Base-by-base conservation (phyloP, 2,797 vertebrate species). In the Vireo griseus region DNA sequence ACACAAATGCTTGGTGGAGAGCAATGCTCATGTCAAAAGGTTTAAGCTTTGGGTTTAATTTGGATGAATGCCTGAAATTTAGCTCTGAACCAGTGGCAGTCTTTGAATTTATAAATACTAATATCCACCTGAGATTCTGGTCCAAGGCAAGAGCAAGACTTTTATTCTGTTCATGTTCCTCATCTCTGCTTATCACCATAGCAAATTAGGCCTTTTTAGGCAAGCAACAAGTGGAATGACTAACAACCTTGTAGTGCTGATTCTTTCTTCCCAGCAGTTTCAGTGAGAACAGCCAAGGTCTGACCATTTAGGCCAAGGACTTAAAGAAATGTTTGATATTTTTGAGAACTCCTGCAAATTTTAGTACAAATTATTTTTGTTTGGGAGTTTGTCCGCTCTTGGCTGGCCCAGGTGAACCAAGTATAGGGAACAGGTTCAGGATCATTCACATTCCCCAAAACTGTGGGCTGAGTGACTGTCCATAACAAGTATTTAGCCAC, bases 61-160 rank as follows among this genome's bases (percentile, higher is more conserved):
- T 95, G 80, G 90, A 90, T 69, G 59, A 84, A 57, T 85, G 90
- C 80, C 77, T 84, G 63, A 86, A 94, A 96, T 82, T 82, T 85
- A 82, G 52, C 84, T 87, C 73, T 93, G 92, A 93, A 90, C 31
- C 22, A 42, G 68, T 69, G 62, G 26, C 76, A 69, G 47, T 66
- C 88, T 90, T 90, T 94, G 95, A 92, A 95, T 96, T 81, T 93
- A 93, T 96, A 94, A 96, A 93, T 92, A 76, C 28, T 92, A 92
- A 95, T 95, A 94, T 88, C 39, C 89, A 88, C 79, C 83, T 90
- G 90, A 90, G 82, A 90, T 94, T 86, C 69, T 78, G 16, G 77
- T 71, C 61, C 45, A 69, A 79, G 88, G 63, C n/a, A 92, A 88
- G 63, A 93, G n/a, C 44, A 94, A 74, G 61, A 33, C 59, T 93